Percentiles rank a stretch among this genome's conserved stretches.
These are phyloP conservation scores for Scopus umbretta DNA, from an alignment of 2,113 vertebrate species.

Conservation along the genomic window DNA sequence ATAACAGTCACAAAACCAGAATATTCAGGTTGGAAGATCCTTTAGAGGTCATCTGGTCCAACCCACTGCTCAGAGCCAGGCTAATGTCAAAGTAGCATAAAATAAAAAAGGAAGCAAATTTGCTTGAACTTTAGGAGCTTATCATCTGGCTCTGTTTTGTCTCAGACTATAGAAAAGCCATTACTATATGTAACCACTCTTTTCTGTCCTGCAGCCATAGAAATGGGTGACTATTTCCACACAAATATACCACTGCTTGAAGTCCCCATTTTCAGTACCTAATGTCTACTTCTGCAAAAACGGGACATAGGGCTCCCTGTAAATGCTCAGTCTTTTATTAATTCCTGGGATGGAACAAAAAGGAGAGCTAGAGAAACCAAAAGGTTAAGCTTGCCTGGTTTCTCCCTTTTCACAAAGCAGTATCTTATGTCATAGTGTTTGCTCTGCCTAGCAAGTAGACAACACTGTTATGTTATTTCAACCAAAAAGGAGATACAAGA, in stretches of 20 bases:
- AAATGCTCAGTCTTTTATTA: neutral
- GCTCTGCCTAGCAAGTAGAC: neutral
- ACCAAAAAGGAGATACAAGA: neutral
- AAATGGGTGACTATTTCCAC: neutral
- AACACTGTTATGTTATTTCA: neutral
- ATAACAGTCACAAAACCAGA: neutral
- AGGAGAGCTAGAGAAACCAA: neutral
- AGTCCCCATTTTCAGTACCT: neutral
- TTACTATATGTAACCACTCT: neutral
- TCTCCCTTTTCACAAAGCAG: neutral
- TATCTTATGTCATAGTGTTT: neutral
- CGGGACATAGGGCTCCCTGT: neutral
- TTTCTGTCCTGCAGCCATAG: neutral
- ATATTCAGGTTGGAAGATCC: neutral
- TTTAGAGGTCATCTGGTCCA: neutral
- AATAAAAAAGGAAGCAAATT: slow-evolving; percentile 1
- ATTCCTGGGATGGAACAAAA: neutral
- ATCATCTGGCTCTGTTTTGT: neutral
- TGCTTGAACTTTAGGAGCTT: slow-evolving; percentile 2
- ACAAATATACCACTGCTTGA: neutral
- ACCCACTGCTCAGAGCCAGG: neutral
- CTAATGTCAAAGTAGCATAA: neutral
- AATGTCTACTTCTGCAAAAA: neutral
- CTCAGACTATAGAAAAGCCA: neutral
- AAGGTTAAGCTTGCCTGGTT: neutral